Evolutionary conservation across 2,113 vertebrate species (phyloP), one percentile per base, ranked within the genome.

Genomic region (Paramisgurnus dabryanus): DNA sequence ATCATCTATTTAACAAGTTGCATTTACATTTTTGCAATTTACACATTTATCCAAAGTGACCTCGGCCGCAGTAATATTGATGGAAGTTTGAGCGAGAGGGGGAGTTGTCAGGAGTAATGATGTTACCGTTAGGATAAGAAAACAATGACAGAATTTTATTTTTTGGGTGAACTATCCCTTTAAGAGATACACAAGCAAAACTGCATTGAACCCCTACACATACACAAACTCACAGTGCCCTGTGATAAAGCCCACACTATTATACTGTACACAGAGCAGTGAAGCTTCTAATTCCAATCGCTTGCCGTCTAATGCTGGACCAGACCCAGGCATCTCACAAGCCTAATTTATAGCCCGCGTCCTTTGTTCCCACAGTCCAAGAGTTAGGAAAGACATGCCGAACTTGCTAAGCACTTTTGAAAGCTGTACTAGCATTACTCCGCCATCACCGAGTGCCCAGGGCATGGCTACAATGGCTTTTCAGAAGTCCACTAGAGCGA

Each of bases 361-460:
- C 50, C 49, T 64, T 53, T 17, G 22, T 3, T 67, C 22, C 9
- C 22, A 27, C 55, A 60, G 10, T 60, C n/a, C 11, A 71, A 53
- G 7, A 71, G 27, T 55, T n/a, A 71, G 50, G 13, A 40, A 58
- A 73, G 55, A 41, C 22, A 60, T 45, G 55, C 40, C 60, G 45
- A 53, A 55, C 10, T 40, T 27, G 50, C 45, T 18, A 53, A 76
- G 74, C 22, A 39, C 49, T 41, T 55, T 27, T 41, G 74, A 77
- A 55, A 66, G 27, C 63, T 8, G 27, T 12, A 34, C 27, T 34
- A 17, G 47, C 63, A 40, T 55, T 40, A 61, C 27, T 22, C 10
- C 50, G 76, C 83, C 68, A 55, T 88, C 77, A 87, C 79, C 85
- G 27, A 69, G 74, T 45, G 79, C 58, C 72, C 39, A 73, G 66